Conservation (phyloP, 2,113 vertebrate species). For the Prinia subflava region DNA sequence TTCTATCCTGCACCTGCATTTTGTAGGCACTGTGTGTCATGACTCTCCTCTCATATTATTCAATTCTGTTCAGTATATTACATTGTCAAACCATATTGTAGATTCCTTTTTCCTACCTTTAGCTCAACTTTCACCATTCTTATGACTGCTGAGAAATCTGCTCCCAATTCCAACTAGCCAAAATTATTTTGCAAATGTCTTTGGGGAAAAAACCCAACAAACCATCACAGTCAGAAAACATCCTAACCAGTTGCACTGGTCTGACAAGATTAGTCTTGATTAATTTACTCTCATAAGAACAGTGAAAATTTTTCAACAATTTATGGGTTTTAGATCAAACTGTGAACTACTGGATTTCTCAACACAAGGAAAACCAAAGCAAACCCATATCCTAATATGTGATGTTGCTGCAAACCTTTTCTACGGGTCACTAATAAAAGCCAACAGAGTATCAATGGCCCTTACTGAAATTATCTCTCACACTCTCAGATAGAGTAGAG, state of each 20-base stretch:
- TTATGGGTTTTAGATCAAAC: neutral
- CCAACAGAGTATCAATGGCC: neutral
- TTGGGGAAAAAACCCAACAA: neutral
- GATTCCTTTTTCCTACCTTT: neutral
- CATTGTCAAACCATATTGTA: neutral
- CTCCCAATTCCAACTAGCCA: neutral
- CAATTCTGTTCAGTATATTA: neutral
- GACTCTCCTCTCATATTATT: neutral
- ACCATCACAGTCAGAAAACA: neutral
- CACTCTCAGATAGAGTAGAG: neutral
- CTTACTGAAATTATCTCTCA: neutral
- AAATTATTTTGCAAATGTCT: neutral
- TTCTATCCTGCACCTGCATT: neutral
- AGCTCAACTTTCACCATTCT: neutral
- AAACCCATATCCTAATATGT: neutral
- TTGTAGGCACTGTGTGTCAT: neutral
- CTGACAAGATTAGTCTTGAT: neutral
- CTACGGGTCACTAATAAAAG: neutral
- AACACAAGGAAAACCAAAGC: neutral
- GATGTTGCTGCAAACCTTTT: neutral
- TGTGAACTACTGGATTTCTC: neutral
- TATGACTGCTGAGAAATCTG: neutral
- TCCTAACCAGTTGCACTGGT: neutral
- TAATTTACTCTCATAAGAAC: neutral
- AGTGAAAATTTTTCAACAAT: neutral